These are phyloP conservation scores for Arenaria interpres DNA, from an alignment of 2,113 vertebrate species.

Conservation along the genomic window DNA sequence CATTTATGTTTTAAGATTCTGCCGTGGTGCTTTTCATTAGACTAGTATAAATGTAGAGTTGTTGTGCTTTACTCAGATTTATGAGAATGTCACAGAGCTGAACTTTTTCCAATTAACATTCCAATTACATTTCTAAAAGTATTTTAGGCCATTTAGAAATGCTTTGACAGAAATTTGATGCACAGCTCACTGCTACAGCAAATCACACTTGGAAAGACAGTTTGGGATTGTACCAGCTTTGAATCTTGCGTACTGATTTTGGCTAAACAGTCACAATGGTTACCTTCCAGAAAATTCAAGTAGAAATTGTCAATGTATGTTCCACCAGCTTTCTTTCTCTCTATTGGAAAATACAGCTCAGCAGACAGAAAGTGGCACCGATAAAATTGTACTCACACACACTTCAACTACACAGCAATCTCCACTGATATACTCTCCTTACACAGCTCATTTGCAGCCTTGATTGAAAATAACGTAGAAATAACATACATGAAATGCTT, in stretches of 20 bases:
- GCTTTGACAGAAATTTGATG: conserved; percentile 20
- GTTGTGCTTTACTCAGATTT: not conserved
- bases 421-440: not conserved
- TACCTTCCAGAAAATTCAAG: conserved; percentile 10
- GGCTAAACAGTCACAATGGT: not conserved
- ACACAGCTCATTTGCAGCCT: conserved; percentile 16
- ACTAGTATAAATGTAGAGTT: not conserved
- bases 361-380: not conserved
- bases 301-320: not conserved
- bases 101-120: conserved; percentile 35
- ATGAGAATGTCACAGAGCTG: conserved; percentile 10
- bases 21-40: not conserved
- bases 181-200: not conserved
- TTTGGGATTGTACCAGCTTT: not conserved
- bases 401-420: not conserved
- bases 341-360: not conserved
- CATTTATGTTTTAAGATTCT: not conserved
- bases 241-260: not conserved
- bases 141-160: conserved; percentile 22
- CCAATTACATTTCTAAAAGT: conserved; percentile 16
- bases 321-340: not conserved
- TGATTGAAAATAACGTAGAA: conserved; percentile 14
- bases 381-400: not conserved
- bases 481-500: not conserved
- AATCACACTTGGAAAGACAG: conserved; percentile 1